Percentiles rank a stretch among this genome's conserved stretches.
Conservation (phyloP, 2,113 vertebrate species). For the Pelmatolapia mariae region DNA sequence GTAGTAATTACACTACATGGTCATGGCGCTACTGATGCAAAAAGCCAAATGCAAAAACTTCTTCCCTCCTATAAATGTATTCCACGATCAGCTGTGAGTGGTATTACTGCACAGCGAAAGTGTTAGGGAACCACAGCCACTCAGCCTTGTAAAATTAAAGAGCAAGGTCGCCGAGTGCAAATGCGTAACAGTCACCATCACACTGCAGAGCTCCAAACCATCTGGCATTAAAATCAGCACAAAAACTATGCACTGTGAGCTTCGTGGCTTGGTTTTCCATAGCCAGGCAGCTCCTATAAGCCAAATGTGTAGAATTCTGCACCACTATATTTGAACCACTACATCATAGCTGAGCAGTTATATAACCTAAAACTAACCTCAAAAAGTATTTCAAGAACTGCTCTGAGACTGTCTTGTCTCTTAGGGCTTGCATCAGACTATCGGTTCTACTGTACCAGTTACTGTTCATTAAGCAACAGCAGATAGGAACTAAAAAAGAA, state of each 20-base stretch:
- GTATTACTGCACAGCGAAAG: background rate
- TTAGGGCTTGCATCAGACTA: background rate
- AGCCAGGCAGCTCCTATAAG: background rate
- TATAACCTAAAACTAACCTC: background rate
- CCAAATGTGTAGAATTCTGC: background rate
- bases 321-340: background rate
- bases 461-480: background rate
- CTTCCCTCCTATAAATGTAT: accelerated
- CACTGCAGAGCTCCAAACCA: background rate
- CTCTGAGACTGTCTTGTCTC: background rate
- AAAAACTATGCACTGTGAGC: background rate
- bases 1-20: background rate
- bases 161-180: background rate
- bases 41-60: background rate
- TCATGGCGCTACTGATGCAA: background rate
- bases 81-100: background rate
- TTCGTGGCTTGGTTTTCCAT: background rate
- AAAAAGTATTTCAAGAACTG: background rate
- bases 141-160: background rate
- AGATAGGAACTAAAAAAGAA: background rate
- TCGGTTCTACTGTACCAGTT: background rate
- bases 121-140: background rate
- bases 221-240: background rate
- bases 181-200: background rate
- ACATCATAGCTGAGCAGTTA: background rate